phyloP scores from a whole-genome alignment of 2,113 vertebrate genomes.

The Ariopsis seemanni region DNA sequence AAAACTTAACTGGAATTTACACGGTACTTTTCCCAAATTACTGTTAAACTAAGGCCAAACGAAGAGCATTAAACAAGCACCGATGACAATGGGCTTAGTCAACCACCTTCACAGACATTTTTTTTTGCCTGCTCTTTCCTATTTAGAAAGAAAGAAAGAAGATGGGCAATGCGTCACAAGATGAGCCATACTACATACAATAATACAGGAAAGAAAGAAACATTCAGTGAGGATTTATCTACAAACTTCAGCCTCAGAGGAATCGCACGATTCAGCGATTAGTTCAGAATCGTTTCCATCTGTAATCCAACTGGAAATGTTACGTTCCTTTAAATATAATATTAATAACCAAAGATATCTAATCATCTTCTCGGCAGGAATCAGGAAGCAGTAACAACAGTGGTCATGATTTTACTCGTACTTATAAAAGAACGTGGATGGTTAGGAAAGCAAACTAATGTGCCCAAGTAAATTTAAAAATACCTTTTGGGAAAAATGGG shows the following conservation, averaged over 20 bases:
- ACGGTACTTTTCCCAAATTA: background rate
- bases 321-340: background rate
- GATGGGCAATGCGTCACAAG: background rate
- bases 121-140: background rate
- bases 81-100: background rate
- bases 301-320: background rate
- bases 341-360: background rate
- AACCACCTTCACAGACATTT: background rate
- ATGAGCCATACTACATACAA: background rate
- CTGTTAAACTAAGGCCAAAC: background rate
- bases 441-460: background rate
- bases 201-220: background rate
- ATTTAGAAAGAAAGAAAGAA: background rate
- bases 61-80: background rate
- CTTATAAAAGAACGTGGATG: background rate
- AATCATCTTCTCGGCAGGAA: background rate
- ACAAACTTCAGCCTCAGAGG: background rate
- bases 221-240: background rate
- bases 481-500: too few species aligned
- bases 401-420: background rate
- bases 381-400: background rate
- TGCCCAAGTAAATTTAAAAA: background rate
- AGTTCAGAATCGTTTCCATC: background rate
- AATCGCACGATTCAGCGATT: background rate
- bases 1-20: background rate